phyloP scores from a whole-genome alignment of 1,140 invertebrate species.

The Aphelenchoides avenae region DNA sequence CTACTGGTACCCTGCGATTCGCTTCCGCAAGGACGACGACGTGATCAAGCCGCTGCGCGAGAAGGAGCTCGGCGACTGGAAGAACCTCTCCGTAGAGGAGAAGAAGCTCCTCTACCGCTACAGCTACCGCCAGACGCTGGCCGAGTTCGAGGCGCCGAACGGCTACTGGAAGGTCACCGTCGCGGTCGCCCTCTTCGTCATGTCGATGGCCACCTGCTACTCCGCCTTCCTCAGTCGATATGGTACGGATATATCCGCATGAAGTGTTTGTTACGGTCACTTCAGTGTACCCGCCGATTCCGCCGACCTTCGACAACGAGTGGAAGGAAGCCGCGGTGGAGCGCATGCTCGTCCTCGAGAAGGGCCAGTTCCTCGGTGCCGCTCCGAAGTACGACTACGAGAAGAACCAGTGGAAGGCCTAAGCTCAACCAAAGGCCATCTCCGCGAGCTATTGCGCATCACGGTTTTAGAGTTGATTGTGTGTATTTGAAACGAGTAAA shows the following conservation, averaged over 20 bases:
- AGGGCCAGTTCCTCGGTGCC: slow-evolving; percentile 47
- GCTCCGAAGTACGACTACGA: slow-evolving; percentile 55
- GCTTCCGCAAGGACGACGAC: slow-evolving; percentile 57
- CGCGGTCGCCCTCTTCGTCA: slow-evolving; percentile 33
- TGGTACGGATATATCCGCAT: slow-evolving; percentile 33
- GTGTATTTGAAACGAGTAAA: too few relatives aligned
- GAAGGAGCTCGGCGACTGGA: slow-evolving; percentile 57
- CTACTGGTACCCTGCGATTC: slow-evolving; percentile 58
- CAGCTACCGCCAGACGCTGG: slow-evolving; percentile 50
- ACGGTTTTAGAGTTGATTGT: too few relatives aligned
- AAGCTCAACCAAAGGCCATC: too few relatives aligned
- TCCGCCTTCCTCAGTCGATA: slow-evolving; percentile 48
- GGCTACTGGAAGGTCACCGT: slow-evolving; percentile 54
- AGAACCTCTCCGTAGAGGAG: slow-evolving; percentile 48
- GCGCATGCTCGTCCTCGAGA: slow-evolving; percentile 42
- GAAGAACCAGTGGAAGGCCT: slow-evolving; percentile 57
- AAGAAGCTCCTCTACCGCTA: slow-evolving; percentile 58
- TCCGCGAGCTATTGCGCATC: too few relatives aligned
- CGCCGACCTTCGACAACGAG: slow-evolving; percentile 56
- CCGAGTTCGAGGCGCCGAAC: slow-evolving; percentile 56
- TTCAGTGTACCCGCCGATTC: slow-evolving; percentile 50
- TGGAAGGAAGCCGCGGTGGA: slow-evolving; percentile 47
- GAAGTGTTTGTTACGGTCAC: slow-evolving; percentile 5
- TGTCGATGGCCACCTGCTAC: slow-evolving; percentile 40
- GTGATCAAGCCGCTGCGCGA: slow-evolving; percentile 41